Conservation (phyloP, 1,140 invertebrate genomes). For the Theocolax elegans region DNA sequence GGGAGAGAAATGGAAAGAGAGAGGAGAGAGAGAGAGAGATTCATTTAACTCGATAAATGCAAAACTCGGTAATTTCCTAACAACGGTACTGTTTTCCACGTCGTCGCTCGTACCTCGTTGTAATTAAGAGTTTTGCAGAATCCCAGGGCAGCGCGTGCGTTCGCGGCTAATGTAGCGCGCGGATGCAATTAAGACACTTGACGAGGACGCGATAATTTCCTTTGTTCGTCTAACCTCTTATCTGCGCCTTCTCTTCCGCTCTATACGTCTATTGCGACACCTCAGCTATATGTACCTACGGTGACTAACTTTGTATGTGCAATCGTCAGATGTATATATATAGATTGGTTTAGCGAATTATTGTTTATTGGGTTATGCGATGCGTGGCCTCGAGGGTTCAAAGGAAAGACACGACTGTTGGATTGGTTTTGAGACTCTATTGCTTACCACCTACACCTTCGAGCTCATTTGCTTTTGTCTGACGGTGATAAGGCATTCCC, state of each 20-base stretch:
- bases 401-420: no score
- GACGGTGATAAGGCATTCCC: no score
- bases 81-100: neutral
- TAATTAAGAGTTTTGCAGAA: constrained; percentile 14
- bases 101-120: neutral
- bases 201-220: constrained; percentile 36
- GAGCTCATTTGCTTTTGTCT: no score
- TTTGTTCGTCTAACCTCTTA: constrained; percentile 33
- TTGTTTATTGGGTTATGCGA: constrained; percentile 22
- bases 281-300: neutral
- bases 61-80: constrained; percentile 12
- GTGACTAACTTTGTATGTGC: neutral
- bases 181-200: constrained; percentile 37
- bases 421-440: no score
- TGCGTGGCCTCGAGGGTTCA: no score
- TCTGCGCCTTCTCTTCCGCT: constrained; percentile 4
- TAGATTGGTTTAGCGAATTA: constrained; percentile 31
- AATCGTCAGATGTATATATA: constrained; percentile 1
- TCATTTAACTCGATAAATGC: constrained; percentile 20
- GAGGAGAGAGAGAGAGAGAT: neutral
- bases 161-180: constrained; percentile 8
- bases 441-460: no score
- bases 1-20: no score
- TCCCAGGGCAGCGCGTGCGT: neutral
- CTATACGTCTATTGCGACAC: neutral